Percentiles rank a stretch among this genome's conserved stretches.
These are phyloP conservation scores for Mizuhopecten yessoensis DNA, from an alignment of 1,140 invertebrate species.

Conservation along the genomic window DNA sequence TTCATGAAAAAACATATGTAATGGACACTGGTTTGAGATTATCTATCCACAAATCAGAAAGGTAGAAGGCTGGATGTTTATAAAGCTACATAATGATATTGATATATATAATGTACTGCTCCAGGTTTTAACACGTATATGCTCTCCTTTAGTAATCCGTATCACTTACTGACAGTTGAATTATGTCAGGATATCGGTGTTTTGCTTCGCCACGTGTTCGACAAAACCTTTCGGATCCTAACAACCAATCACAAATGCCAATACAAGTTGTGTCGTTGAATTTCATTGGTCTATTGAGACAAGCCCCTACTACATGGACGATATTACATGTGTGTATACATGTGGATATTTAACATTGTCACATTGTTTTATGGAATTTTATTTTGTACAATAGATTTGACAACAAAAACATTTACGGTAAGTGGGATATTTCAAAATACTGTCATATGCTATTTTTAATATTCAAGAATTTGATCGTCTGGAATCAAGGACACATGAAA, in stretches of 20 bases:
- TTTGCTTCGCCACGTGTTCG: not conserved
- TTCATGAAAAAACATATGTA: too few species aligned
- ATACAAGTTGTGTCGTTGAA: not conserved
- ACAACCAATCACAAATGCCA: not conserved
- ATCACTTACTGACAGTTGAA: not conserved
- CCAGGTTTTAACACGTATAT: too few species aligned
- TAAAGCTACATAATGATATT: too few species aligned
- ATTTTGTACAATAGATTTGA: not conserved
- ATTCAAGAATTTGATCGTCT: not conserved
- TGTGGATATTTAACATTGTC: constrained; percentile 14
- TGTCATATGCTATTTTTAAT: not conserved
- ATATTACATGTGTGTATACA: constrained; percentile 21
- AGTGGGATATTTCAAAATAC: not conserved
- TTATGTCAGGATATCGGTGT: not conserved
- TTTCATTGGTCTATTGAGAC: constrained; percentile 25
- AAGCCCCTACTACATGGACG: not conserved
- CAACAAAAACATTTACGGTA: not conserved
- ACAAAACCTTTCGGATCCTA: not conserved
- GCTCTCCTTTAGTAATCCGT: too few species aligned
- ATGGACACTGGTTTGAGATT: too few species aligned
- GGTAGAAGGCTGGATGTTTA: too few species aligned
- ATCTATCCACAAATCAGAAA: too few species aligned
- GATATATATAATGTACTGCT: too few species aligned
- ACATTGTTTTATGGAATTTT: not conserved
- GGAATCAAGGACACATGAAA: not conserved